Conservation (phyloP, 2,888 invertebrate species). For the Amphimallon solstitiale region DNA sequence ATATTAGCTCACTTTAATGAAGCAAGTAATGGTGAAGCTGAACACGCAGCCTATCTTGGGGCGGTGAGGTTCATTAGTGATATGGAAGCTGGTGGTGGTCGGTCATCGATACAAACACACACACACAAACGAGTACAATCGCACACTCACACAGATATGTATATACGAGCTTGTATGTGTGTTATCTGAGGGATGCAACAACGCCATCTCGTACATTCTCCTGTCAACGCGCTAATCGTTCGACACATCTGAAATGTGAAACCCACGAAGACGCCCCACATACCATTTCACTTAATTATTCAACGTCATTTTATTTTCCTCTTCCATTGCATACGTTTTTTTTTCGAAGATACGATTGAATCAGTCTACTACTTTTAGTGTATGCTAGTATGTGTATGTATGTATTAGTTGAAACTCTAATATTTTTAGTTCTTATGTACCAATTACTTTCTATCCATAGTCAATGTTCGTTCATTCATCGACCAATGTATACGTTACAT, state of each 20-base stretch:
- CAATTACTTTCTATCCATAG: slow-evolving; percentile 29
- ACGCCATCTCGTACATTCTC: slow-evolving; percentile 50
- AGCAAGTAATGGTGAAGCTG: slow-evolving; percentile 59
- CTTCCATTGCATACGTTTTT: slow-evolving; percentile 30
- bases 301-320: slow-evolving; percentile 53
- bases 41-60: slow-evolving; percentile 54
- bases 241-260: slow-evolving; percentile 58
- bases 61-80: slow-evolving; percentile 53
- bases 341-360: slow-evolving; percentile 36
- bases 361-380: slow-evolving; percentile 26
- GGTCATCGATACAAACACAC: neutral
- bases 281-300: slow-evolving; percentile 55
- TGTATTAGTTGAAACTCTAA: neutral
- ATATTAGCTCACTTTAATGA: slow-evolving; percentile 62
- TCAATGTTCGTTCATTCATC: slow-evolving; percentile 30
- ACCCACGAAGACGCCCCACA: slow-evolving; percentile 56
- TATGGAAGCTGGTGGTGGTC: slow-evolving; percentile 46
- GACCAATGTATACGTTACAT: slow-evolving; percentile 23
- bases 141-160: neutral
- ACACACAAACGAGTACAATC: neutral
- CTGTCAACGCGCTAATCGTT: slow-evolving; percentile 55
- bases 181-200: slow-evolving; percentile 32
- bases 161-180: neutral
- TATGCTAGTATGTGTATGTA: neutral
- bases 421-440: neutral